These are phyloP conservation scores for Lochmaea crataegi DNA, from an alignment of 2,888 invertebrate genomes.

Conservation along the genomic window DNA sequence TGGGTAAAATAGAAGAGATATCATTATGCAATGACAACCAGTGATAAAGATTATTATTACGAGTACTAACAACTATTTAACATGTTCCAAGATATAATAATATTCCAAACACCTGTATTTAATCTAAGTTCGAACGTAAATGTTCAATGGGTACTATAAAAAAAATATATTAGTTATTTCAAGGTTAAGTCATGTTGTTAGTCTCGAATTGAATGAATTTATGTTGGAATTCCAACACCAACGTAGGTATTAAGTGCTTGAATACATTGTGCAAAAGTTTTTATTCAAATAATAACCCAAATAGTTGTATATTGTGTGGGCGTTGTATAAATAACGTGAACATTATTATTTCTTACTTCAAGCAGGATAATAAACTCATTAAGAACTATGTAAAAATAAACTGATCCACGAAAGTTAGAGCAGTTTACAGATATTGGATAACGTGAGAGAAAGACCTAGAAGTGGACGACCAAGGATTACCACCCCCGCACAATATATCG, in stretches of 20 bases:
- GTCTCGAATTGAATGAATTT: conserved; percentile 43
- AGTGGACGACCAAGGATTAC: too few species aligned
- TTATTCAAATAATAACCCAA: conserved; percentile 48
- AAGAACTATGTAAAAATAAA: background rate
- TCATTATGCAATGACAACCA: too few species aligned
- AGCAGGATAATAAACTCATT: too few species aligned
- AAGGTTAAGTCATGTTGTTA: conserved; percentile 45
- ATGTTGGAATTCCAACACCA: conserved; percentile 41
- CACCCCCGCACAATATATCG: too few species aligned
- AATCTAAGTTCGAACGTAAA: conserved; percentile 5
- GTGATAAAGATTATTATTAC: too few species aligned
- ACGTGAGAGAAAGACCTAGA: too few species aligned
- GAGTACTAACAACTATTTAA: too few species aligned
- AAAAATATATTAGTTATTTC: conserved; percentile 47
- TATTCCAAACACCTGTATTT: conserved; percentile 1
- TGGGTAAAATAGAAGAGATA: too few species aligned
- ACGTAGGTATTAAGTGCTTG: conserved; percentile 34
- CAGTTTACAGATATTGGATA: too few species aligned
- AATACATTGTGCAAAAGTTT: conserved; percentile 46
- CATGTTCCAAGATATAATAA: conserved; percentile 4
- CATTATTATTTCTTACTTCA: background rate
- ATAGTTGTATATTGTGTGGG: conserved; percentile 28
- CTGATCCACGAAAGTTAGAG: background rate
- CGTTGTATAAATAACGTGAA: conserved; percentile 3
- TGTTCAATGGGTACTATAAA: conserved; percentile 41